A percentile compares a stretch with the other conserved stretches of the same genome.
Evolutionary conservation across 2,797 vertebrate species (phyloP).

Genomic region (Harpagifer antarcticus): DNA sequence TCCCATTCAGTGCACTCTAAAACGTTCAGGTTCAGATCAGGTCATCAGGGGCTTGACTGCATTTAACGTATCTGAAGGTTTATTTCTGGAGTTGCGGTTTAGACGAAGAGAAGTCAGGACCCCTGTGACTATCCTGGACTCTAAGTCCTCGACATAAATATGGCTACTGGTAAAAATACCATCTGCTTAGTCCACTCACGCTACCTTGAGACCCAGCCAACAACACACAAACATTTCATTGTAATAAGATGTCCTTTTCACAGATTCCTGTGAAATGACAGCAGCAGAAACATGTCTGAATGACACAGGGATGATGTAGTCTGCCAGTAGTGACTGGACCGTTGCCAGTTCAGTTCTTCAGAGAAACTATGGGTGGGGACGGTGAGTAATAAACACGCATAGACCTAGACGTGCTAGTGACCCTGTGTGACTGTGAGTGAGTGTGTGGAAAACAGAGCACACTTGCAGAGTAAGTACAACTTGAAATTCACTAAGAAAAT

Average conservation of each 20-base stretch:
- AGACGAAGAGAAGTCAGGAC: constrained; percentile 25
- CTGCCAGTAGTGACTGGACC: not conserved
- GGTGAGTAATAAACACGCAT: constrained; percentile 8
- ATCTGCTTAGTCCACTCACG: constrained; percentile 15
- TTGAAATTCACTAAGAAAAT: not conserved
- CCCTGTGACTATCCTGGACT: constrained; percentile 49
- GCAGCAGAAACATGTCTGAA: constrained; percentile 20
- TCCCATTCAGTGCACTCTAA: not conserved
- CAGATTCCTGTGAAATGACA: constrained; percentile 13
- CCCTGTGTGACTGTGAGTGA: not conserved
- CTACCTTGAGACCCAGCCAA: constrained; percentile 23
- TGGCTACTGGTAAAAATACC: constrained; percentile 59
- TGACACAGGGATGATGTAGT: constrained; percentile 35
- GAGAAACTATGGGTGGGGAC: not conserved
- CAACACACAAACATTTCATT: constrained; percentile 15
- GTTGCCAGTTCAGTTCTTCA: not conserved
- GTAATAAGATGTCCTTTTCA: too few species aligned
- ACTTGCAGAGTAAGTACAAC: not conserved
- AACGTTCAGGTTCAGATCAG: constrained; percentile 16
- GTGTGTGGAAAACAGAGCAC: not conserved
- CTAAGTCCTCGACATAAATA: constrained; percentile 50
- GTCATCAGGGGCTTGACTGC: constrained; percentile 6
- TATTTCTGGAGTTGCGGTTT: constrained; percentile 41
- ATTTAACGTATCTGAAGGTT: constrained; percentile 16
- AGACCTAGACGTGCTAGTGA: not conserved